Conservation (phyloP, 2,113 vertebrate species). For the Sturnira hondurensis region DNA sequence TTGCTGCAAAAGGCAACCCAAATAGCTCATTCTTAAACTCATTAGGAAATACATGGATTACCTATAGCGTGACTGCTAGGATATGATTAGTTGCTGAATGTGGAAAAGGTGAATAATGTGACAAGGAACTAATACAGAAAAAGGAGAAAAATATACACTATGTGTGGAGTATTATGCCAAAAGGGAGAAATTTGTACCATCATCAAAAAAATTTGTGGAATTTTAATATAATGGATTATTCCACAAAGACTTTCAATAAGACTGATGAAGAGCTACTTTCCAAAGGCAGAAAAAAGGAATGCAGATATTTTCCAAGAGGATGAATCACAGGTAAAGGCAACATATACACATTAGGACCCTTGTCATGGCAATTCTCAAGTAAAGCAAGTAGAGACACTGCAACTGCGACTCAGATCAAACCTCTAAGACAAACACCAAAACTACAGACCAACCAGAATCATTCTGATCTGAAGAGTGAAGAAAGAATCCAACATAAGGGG, state of each 20-base stretch:
- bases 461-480: neutral
- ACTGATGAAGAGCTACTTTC: neutral
- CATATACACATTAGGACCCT: accelerated
- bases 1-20: neutral
- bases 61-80: neutral
- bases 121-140: neutral
- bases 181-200: neutral
- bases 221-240: neutral
- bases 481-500: neutral
- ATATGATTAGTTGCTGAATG: neutral
- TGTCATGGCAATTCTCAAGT: neutral
- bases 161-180: neutral
- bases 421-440: neutral
- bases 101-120: neutral
- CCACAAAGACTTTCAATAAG: neutral
- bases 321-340: neutral
- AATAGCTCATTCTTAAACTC: neutral
- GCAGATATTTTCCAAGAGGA: neutral
- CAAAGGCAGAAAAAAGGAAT: neutral
- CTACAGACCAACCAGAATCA: neutral
- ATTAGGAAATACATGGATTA: neutral
- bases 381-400: neutral
- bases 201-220: neutral
- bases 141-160: neutral
- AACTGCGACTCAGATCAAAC: neutral